phyloP scores from a whole-genome alignment of 2,888 invertebrate species.

The Drosophila basisetae region DNA sequence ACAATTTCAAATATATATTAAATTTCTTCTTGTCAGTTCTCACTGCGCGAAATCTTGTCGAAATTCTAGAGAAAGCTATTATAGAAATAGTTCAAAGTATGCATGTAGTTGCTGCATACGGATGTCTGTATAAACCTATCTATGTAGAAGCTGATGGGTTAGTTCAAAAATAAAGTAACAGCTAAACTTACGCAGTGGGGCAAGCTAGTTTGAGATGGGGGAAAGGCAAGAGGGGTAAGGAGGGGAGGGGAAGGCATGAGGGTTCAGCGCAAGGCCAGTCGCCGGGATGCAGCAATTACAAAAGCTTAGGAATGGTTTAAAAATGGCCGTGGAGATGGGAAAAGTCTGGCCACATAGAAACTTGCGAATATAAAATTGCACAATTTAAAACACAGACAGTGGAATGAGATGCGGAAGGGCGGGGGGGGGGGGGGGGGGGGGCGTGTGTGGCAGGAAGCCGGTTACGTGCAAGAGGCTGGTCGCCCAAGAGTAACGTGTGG shows the following conservation, averaged over 20 bases:
- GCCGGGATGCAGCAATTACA: conserved; percentile 73
- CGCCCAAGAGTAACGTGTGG: conserved; percentile 39
- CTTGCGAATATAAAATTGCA: conserved; percentile 79
- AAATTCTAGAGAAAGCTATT: conserved; percentile 14
- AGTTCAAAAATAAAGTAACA: conserved; percentile 52
- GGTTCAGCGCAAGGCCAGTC: conserved; percentile 46
- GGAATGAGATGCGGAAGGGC: not conserved
- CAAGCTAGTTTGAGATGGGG: conserved; percentile 5
- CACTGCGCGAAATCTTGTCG: not conserved
- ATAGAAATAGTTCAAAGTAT: not conserved
- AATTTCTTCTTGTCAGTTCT: not conserved
- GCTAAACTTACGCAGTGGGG: conserved; percentile 53
- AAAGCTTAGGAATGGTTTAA: conserved; percentile 36
- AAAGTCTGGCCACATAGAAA: conserved; percentile 62
- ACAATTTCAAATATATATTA: not conserved
- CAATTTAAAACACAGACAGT: conserved; percentile 73
- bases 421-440: too few species aligned
- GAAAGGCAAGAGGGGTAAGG: not conserved
- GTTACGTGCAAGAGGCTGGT: conserved; percentile 66
- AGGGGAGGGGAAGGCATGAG: not conserved
- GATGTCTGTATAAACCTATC: conserved; percentile 12
- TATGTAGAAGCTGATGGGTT: conserved; percentile 32
- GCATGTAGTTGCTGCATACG: not conserved
- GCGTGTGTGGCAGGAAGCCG: conserved; percentile 33
- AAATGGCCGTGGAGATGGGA: conserved; percentile 17